phyloP scores from a whole-genome alignment of 2,888 invertebrate genomes.

The Tubulanus polymorphus region DNA sequence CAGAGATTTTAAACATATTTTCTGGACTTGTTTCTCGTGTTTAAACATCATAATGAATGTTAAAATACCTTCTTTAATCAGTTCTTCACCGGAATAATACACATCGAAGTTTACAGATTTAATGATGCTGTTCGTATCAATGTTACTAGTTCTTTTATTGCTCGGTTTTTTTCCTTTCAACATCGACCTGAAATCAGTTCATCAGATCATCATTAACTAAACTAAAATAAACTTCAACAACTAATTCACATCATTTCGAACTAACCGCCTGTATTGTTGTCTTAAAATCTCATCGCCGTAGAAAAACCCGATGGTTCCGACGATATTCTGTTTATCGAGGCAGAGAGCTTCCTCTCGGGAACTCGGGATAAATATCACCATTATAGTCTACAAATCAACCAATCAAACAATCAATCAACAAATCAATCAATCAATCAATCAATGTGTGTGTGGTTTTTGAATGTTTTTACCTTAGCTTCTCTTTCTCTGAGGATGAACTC shows the following conservation, averaged over 20 bases:
- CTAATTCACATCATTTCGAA: not conserved
- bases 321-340: conserved; percentile 18
- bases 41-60: not conserved
- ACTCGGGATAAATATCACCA: conserved; percentile 22
- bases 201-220: too few relatives aligned
- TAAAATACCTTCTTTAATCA: not conserved
- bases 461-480: conserved; percentile 5
- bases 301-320: conserved; percentile 24
- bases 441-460: not conserved
- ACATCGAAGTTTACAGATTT: conserved; percentile 14
- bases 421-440: not conserved
- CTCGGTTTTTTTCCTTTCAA: too few relatives aligned
- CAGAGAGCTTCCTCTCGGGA: conserved; percentile 24
- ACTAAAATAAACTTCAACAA: too few relatives aligned
- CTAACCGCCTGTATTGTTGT: conserved; percentile 24
- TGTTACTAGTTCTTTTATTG: too few relatives aligned
- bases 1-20: too few relatives aligned
- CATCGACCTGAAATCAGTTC: too few relatives aligned
- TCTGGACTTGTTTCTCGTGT: too few relatives aligned
- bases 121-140: too few relatives aligned
- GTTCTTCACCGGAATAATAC: conserved; percentile 7
- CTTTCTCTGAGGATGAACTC: conserved; percentile 6
- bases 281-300: conserved; percentile 28
- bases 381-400: conserved; percentile 19
- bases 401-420: not conserved